Evolutionary conservation across 2,888 invertebrate genomes (phyloP).

Genomic region (Acanthococcus lagerstroemiae): DNA sequence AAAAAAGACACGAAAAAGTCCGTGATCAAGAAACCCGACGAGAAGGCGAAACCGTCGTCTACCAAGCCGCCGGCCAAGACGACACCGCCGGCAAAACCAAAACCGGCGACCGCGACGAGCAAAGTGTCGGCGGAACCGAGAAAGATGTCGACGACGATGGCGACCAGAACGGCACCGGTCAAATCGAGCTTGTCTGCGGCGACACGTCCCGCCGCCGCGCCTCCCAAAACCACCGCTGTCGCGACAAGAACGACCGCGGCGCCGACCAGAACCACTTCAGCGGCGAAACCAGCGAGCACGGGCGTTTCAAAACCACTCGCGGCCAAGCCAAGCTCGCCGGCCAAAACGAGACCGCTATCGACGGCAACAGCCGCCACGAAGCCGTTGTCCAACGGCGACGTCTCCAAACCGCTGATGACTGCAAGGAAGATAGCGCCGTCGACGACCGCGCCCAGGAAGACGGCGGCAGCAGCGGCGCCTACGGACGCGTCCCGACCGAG

Average conservation of each 20-base stretch:
- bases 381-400: constrained; percentile 29
- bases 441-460: background rate
- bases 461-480: background rate
- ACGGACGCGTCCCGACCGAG: constrained; percentile 21
- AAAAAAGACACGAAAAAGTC: constrained; percentile 22
- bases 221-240: constrained; percentile 17
- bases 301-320: background rate
- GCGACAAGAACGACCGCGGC: background rate
- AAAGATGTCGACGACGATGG: constrained; percentile 29
- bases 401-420: background rate
- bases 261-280: background rate
- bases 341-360: constrained; percentile 12
- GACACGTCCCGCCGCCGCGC: constrained; percentile 4
- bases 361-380: constrained; percentile 14
- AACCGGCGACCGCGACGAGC: constrained; percentile 5
- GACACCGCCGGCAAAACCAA: constrained; percentile 27
- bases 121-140: constrained; percentile 7
- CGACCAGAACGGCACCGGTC: constrained; percentile 4
- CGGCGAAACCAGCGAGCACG: background rate
- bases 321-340: constrained; percentile 2
- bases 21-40: constrained; percentile 29
- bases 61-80: constrained; percentile 17
- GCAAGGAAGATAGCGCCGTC: background rate
- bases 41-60: constrained; percentile 21
- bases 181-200: background rate